Evolutionary conservation across 1,140 invertebrate species (phyloP).

Genomic region (Drosophila carrolli): DNA sequence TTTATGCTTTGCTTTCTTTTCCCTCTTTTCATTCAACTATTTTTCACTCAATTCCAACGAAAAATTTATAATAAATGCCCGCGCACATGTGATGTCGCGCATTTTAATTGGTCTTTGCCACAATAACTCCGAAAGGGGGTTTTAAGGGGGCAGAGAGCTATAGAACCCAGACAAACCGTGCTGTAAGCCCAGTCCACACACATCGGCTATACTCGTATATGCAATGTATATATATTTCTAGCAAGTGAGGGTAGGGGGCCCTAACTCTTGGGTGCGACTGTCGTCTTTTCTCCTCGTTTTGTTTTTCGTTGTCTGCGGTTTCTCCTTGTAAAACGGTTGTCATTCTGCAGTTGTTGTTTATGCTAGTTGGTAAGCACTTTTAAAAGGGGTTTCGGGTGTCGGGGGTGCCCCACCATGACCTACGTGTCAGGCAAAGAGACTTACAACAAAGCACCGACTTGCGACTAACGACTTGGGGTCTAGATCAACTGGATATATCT

Average conservation of each 20-base stretch:
- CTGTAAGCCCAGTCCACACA: slow-evolving; percentile 9
- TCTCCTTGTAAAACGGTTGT: slow-evolving; percentile 67
- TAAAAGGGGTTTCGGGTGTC: slow-evolving; percentile 4
- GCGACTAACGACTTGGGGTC: slow-evolving; percentile 54
- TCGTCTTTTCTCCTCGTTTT: slow-evolving; percentile 21
- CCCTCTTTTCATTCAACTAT: slow-evolving; percentile 64
- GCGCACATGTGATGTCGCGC: slow-evolving; percentile 79
- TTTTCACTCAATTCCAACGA: slow-evolving; percentile 79
- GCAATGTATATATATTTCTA: neutral
- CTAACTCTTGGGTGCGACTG: slow-evolving; percentile 46
- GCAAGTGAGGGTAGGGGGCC: slow-evolving; percentile 10
- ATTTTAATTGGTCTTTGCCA: slow-evolving; percentile 71
- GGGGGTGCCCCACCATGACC: slow-evolving; percentile 48
- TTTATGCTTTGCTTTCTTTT: slow-evolving; percentile 18
- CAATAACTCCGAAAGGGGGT: slow-evolving; percentile 29
- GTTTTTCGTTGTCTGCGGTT: slow-evolving; percentile 50
- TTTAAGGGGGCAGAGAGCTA: neutral
- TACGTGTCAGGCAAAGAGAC: slow-evolving; percentile 67
- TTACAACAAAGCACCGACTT: slow-evolving; percentile 43
- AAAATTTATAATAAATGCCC: slow-evolving; percentile 81
- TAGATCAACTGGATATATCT: slow-evolving; percentile 60
- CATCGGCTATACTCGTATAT: neutral
- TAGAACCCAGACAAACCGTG: slow-evolving; percentile 20
- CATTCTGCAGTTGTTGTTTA: slow-evolving; percentile 49
- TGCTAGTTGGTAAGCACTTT: slow-evolving; percentile 65